Conservation (phyloP, 2,797 vertebrate species). For the Calcarius lapponicus region DNA sequence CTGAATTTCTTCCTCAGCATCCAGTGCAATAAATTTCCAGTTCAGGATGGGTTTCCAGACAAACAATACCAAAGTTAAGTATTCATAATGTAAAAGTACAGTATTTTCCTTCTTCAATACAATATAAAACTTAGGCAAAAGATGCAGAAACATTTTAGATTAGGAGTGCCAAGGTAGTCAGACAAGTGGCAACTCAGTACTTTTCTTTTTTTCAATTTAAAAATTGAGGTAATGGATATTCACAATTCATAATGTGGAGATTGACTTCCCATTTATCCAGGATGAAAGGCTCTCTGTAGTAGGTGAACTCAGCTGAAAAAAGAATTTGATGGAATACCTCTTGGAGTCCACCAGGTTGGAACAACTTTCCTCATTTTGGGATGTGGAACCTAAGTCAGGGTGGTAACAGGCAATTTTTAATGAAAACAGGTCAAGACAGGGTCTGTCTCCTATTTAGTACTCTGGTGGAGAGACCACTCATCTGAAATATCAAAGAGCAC, state of each 20-base stretch:
- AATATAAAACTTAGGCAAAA: neutral
- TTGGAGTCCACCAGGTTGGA: neutral
- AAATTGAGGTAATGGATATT: neutral
- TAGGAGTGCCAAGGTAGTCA: neutral
- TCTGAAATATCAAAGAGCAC: neutral
- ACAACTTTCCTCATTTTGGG: neutral
- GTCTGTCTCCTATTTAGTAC: neutral
- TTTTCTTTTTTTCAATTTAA: neutral
- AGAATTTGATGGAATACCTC: neutral
- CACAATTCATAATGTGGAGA: neutral
- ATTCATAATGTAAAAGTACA: neutral
- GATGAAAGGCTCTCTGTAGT: neutral
- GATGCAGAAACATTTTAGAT: neutral
- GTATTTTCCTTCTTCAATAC: neutral
- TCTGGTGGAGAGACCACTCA: neutral
- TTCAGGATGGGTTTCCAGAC: neutral
- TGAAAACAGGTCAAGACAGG: neutral
- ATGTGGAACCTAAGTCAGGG: neutral
- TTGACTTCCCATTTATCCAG: neutral
- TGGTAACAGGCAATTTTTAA: fast-evolving
- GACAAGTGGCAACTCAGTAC: neutral
- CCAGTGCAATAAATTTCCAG: neutral
- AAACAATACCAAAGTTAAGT: neutral
- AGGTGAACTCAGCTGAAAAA: neutral
- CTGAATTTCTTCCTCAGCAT: neutral